These are phyloP conservation scores for Suncus etruscus DNA, from an alignment of 2,113 vertebrate genomes.

Conservation along the genomic window DNA sequence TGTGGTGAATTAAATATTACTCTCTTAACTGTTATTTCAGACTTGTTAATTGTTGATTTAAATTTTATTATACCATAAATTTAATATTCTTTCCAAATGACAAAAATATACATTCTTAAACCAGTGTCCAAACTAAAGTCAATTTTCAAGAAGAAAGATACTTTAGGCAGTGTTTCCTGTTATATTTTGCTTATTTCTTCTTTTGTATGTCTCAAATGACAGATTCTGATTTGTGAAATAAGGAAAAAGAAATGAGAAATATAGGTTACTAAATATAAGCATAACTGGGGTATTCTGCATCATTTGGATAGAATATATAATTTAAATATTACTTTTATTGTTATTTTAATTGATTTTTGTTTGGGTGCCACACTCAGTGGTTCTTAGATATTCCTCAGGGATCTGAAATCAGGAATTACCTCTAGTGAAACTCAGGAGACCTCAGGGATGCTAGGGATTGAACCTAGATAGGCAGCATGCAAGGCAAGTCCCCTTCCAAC, in stretches of 20 bases:
- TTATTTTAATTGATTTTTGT: no score
- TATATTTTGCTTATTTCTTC: neutral
- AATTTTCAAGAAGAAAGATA: slow-evolving; percentile 1
- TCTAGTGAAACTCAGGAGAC: no score
- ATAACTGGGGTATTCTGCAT: neutral
- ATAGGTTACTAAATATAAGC: neutral
- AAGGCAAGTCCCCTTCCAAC: no score
- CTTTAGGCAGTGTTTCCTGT: neutral
- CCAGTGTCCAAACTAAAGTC: neutral
- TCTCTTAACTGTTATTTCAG: neutral
- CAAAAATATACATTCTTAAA: neutral
- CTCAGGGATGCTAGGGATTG: no score
- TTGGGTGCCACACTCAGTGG: no score
- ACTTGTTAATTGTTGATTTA: neutral
- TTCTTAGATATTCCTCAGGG: no score
- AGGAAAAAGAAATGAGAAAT: slow-evolving; percentile 1
- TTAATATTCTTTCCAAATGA: rapidly evolving
- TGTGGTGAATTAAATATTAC: slow-evolving; percentile 23
- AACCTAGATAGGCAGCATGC: no score
- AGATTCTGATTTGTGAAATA: neutral
- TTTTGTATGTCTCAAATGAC: neutral
- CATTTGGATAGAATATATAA: slow-evolving; percentile 35
- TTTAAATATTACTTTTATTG: neutral
- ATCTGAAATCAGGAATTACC: no score
- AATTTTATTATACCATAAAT: neutral